Evolutionary conservation across 2,113 vertebrate genomes (phyloP).

Genomic region (Proteles cristata): DNA sequence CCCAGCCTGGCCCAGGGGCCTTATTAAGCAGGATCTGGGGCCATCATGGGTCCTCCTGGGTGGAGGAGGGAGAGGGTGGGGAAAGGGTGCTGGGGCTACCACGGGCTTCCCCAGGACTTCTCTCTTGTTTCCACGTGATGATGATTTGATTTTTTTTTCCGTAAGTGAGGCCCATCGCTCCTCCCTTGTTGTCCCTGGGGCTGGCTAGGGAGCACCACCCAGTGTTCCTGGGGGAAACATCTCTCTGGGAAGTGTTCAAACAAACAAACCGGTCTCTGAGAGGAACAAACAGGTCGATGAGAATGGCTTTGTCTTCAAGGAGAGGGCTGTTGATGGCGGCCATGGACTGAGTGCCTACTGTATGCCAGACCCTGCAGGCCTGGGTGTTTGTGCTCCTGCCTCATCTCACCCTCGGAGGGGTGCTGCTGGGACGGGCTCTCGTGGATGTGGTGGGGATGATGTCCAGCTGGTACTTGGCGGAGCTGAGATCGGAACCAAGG

Average conservation of each 20-base stretch:
- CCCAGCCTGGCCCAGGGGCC: constrained; percentile 21
- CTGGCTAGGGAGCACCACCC: constrained; percentile 1
- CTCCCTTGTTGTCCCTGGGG: background rate
- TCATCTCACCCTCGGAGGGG: background rate
- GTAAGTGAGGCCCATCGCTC: background rate
- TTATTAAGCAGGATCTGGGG: constrained; percentile 63
- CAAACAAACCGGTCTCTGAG: constrained; percentile 61
- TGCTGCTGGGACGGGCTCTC: accelerated
- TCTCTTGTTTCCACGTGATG: background rate
- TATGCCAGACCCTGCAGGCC: background rate
- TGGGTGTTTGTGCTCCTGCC: background rate
- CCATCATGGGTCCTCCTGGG: background rate
- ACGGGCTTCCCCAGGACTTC: background rate
- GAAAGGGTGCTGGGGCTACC: background rate
- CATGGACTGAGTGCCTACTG: background rate
- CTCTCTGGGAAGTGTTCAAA: constrained; percentile 56
- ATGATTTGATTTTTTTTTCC: constrained; percentile 44
- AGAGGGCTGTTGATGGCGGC: background rate
- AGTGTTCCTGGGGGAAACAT: constrained; percentile 10
- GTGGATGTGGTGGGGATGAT: too few species aligned
- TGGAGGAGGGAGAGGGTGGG: background rate
- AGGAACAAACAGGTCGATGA: background rate
- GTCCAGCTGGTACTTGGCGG: background rate
- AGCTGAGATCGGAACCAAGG: background rate
- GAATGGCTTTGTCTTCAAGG: constrained; percentile 33